Evolutionary conservation across 2,888 invertebrate genomes (phyloP).

Genomic region (Pseudanteris insignis): DNA sequence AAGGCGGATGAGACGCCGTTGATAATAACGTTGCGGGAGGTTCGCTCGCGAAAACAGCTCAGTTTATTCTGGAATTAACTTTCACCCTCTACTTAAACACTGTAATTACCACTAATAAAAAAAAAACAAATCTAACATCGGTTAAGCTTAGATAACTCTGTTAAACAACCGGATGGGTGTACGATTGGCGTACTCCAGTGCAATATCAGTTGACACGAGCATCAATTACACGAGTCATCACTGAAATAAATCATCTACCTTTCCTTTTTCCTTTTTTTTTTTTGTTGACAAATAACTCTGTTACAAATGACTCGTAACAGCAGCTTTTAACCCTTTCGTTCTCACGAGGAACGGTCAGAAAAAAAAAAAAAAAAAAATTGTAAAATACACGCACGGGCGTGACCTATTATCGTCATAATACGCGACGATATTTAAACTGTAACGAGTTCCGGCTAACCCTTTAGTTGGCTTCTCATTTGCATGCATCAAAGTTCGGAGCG

Average conservation of each 20-base stretch:
- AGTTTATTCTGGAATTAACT: too few relatives aligned
- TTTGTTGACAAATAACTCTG: slow-evolving; percentile 30
- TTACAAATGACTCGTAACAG: slow-evolving; percentile 31
- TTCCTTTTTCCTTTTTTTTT: slow-evolving; percentile 1
- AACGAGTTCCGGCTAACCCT: slow-evolving; percentile 60
- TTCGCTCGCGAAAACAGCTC: too few relatives aligned
- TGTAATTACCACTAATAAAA: too few relatives aligned
- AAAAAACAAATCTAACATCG: too few relatives aligned
- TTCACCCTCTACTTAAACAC: too few relatives aligned
- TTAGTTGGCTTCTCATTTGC: slow-evolving; percentile 58
- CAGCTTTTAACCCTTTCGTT: slow-evolving; percentile 44
- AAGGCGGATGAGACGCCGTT: slow-evolving; percentile 18
- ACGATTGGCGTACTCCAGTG: too few relatives aligned
- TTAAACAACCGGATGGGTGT: too few relatives aligned
- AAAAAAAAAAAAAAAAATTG: too few relatives aligned
- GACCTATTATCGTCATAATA: slow-evolving; percentile 63
- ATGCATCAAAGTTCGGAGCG: slow-evolving; percentile 46
- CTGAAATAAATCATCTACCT: not conserved
- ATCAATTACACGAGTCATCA: too few relatives aligned
- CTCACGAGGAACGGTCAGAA: slow-evolving; percentile 49
- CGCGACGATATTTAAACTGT: slow-evolving; percentile 64
- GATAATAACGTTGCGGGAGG: slow-evolving; percentile 29
- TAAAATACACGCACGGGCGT: slow-evolving; percentile 56
- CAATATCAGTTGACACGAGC: too few relatives aligned
- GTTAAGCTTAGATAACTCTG: too few relatives aligned